phyloP scores from a whole-genome alignment of 2,888 invertebrate species.

The Zaprionus obscuricornis region DNA sequence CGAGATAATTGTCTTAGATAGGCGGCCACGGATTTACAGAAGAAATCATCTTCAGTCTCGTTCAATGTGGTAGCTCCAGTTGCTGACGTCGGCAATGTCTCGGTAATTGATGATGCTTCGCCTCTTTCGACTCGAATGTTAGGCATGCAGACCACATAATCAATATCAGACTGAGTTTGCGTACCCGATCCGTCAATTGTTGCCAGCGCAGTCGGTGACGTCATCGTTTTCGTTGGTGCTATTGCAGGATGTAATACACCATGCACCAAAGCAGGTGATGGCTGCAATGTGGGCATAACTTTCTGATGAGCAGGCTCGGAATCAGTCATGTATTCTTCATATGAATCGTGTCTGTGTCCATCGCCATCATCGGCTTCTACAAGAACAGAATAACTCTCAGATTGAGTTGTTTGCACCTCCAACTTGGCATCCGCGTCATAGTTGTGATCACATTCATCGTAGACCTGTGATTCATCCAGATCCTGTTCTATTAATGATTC shows the following conservation, averaged over 20 bases:
- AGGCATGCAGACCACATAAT: conserved; percentile 60
- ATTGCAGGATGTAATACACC: too few relatives aligned
- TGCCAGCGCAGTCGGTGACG: conserved; percentile 14
- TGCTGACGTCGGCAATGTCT: conserved; percentile 21
- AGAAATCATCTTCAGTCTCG: conserved; percentile 80
- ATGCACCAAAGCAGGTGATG: conserved; percentile 40
- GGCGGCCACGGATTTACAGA: conserved; percentile 80
- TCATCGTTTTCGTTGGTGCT: conserved; percentile 12
- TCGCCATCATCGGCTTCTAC: conserved; percentile 64
- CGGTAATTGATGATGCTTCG: conserved; percentile 17
- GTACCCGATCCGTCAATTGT: conserved; percentile 24
- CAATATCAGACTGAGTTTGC: conserved; percentile 44
- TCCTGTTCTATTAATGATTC: conserved; percentile 47
- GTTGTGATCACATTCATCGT: conserved; percentile 60
- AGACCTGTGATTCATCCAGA: conserved; percentile 43
- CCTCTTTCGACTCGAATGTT: conserved; percentile 34
- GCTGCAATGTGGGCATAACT: conserved; percentile 37
- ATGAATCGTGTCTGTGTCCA: conserved; percentile 40
- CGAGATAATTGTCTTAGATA: conserved; percentile 80
- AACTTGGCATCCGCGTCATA: conserved; percentile 57
- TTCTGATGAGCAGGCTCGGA: conserved; percentile 40
- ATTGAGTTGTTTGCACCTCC: conserved; percentile 60
- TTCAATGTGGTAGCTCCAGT: conserved; percentile 4
- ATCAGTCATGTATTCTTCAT: conserved; percentile 47
- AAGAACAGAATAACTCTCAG: conserved; percentile 64